These are phyloP conservation scores for Ictidomys tridecemlineatus DNA, from an alignment of 2,113 vertebrate genomes.

Conservation along the genomic window DNA sequence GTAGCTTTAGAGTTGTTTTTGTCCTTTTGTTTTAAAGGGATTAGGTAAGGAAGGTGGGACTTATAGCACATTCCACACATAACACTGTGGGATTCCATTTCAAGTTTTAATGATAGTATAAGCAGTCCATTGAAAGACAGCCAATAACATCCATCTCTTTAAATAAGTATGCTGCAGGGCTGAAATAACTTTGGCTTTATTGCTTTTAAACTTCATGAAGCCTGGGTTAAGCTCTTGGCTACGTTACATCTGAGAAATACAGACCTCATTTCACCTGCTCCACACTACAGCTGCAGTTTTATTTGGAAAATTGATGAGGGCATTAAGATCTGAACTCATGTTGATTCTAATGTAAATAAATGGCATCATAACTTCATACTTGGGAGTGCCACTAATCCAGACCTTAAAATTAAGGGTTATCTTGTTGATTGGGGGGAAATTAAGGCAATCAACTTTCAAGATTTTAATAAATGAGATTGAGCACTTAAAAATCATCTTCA, in stretches of 20 bases:
- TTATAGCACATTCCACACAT: neutral
- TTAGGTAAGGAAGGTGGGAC: neutral
- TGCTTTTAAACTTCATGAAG: conserved; percentile 79
- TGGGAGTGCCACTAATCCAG: conserved; percentile 69
- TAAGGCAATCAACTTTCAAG: conserved; percentile 58
- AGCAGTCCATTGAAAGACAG: conserved; percentile 60
- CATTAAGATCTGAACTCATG: conserved; percentile 61
- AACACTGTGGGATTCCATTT: conserved; percentile 48
- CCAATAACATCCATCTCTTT: conserved; percentile 73
- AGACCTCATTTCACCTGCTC: conserved; percentile 79
- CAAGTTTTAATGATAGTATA: conserved; percentile 63
- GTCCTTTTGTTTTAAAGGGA: neutral
- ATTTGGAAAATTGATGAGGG: conserved; percentile 75
- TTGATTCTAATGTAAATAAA: conserved; percentile 82
- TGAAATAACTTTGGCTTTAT: conserved; percentile 78
- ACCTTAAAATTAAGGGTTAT: conserved; percentile 76
- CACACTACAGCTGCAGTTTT: conserved; percentile 67
- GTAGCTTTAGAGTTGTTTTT: neutral
- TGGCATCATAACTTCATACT: conserved; percentile 65
- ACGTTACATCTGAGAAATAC: conserved; percentile 73
- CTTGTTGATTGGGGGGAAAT: conserved; percentile 78
- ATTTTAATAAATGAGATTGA: conserved; percentile 73
- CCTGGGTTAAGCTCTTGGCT: conserved; percentile 77
- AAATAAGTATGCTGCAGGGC: conserved; percentile 75
- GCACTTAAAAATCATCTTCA: conserved; percentile 69